Evolutionary conservation across 2,888 invertebrate genomes (phyloP), one percentile per base, ranked within the genome.

Genomic region (Drosophila anceps): DNA sequence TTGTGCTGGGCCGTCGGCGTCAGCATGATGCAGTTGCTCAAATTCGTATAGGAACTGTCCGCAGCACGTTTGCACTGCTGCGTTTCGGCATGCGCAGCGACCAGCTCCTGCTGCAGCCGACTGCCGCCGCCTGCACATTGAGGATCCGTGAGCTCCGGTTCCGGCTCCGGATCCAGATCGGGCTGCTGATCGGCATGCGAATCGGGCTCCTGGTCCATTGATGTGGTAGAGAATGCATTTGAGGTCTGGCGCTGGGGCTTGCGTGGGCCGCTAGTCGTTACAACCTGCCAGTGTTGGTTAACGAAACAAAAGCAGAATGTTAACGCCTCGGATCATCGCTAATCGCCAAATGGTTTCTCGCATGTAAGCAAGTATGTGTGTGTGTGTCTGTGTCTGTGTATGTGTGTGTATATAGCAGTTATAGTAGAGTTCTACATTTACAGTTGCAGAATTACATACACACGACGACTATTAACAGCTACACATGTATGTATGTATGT

Each of bases 241-340:
- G 93, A 92, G 72, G 92, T 91, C 89, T 90, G 93, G 58, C 96
- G 94, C 91, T 96, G 96, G 13, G 97, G 97, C 92, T 97, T 97
- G 72, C 95, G 95, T 75, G 97, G 96, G 55, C 97, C 97, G 92
- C 96, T 94, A 85, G 96, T 95, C 76, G 95, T 95, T 95, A 96
- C 94, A 95, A 96, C 96, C 96, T 96, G 69, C 18, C 46, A 67
- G 63, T 41, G 39, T 46, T 29, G 20, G 31, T 27, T 13, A 60
- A 59, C 33, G 48, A 37, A 31, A 51, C 33, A 63, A 46, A 46
- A 46, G 29, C 12, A 12, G 55, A 41, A 46, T 35, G 31, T 73
- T 50, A 59, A 53, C 15, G 5, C 13, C 44, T 44, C 37, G 54
- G 54, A 39, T n/a, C n/a, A n/a, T 24, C 33, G 50, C 48, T 24